Base-by-base conservation (phyloP, 2,113 vertebrate genomes). In the Setophaga kirtlandii region DNA sequence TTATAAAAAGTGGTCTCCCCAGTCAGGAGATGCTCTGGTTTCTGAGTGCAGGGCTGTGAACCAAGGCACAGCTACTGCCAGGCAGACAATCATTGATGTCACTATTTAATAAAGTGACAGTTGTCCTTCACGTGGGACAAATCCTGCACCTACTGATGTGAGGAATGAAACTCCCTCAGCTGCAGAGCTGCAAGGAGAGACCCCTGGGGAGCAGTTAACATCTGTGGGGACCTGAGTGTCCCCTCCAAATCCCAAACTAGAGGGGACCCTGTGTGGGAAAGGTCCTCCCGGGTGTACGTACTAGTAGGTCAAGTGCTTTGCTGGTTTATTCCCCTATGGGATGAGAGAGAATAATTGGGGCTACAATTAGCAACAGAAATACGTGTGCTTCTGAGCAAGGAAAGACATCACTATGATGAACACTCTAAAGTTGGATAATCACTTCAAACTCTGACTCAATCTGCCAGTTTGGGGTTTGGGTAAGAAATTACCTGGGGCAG, bases 281-380 rank as follows among this genome's bases (percentile, higher is more conserved):
- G 90, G 84, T 84, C 53, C 86, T 71, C 91, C 73, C 1, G 1
- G 46, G 94, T 87, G 81, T 86, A 96, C 5, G n/a, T 23, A 63
- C 63, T 95, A 91, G 41, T 95, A 95, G 92, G 96, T 95, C 95
- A 93, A 65, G 90, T 83, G 83, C 91, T 89, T 70, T 74, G 90
- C 70, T 90, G 22, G 47, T 70, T 80, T 89, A 41, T 76, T 92
- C 47, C 73, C 86, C 58, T 68, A 44, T 52, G 76, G 77, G 85
- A 95, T 83, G 47, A 83, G 78, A 79, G 50, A 93, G 63, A 67
- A 94, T 96, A 96, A 96, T 90, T 96, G 85, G 92, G 94, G 64
- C 92, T 90, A 91, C 90, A 96, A 94, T 96, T 95, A 96, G 90
- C 71, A 77, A 76, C 81, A 81, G 90, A 86, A 89, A 83, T 88